Evolutionary conservation across 2,113 vertebrate genomes (phyloP).

Genomic region (Periophthalmus modestus): DNA sequence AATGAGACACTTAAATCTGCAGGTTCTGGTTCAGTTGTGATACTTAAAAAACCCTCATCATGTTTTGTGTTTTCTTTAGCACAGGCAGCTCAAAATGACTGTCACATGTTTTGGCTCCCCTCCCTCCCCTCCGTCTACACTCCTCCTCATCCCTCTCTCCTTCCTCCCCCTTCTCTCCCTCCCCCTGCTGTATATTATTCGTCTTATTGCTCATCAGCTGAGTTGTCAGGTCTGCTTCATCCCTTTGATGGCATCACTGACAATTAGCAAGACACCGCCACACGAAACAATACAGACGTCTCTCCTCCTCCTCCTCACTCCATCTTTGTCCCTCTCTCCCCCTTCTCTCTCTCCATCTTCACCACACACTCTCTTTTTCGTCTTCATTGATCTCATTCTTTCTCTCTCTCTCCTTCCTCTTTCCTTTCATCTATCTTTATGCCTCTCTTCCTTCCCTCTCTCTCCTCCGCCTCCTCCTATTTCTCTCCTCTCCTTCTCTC

Average conservation of each 20-base stretch:
- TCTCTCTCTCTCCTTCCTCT: not conserved
- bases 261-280: conserved; percentile 83
- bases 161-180: conserved; percentile 31
- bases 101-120: no score
- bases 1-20: no score
- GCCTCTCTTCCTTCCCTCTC: not conserved
- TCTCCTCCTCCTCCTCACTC: not conserved
- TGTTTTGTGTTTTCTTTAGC: conserved; percentile 21
- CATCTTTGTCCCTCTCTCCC: not conserved
- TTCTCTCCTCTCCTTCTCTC: not conserved
- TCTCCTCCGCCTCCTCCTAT: not conserved
- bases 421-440: not conserved
- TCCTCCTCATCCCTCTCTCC: conserved; percentile 66
- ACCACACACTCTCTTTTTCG: not conserved
- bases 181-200: conserved; percentile 46
- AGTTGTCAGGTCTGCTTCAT: conserved; percentile 80
- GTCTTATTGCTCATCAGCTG: conserved; percentile 79
- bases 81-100: no score
- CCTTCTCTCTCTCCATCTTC: no score
- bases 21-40: no score
- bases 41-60: conserved; percentile 27
- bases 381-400: no score
- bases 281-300: conserved; percentile 84
- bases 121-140: not conserved
- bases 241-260: conserved; percentile 83